Evolutionary conservation across 2,888 invertebrate genomes (phyloP).

Genomic region (Dasysyrphus albostriatus): DNA sequence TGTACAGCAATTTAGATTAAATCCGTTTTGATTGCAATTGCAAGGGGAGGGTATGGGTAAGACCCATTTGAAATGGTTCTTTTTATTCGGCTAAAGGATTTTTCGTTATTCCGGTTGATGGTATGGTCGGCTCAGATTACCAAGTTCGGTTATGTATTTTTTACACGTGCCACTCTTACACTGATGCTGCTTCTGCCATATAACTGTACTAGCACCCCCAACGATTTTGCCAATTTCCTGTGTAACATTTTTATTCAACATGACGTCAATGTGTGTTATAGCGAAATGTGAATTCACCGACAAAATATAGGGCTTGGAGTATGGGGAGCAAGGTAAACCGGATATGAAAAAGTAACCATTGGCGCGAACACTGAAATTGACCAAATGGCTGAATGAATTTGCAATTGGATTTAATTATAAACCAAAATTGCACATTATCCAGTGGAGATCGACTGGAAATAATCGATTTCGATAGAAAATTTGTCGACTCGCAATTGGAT

Average conservation of each 20-base stretch:
- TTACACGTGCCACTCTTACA: conserved; percentile 25
- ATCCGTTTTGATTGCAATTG: conserved; percentile 59
- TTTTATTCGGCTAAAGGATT: conserved; percentile 13
- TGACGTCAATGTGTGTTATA: conserved; percentile 37
- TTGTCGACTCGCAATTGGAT: conserved; percentile 37
- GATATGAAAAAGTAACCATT: conserved; percentile 40
- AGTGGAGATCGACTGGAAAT: conserved; percentile 66
- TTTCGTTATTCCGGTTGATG: conserved; percentile 27
- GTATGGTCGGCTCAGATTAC: conserved; percentile 21
- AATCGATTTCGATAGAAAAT: conserved; percentile 65
- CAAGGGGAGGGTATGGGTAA: neutral
- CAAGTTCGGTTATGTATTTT: conserved; percentile 18
- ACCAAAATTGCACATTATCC: conserved; percentile 74
- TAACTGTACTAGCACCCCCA: neutral
- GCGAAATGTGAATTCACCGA: neutral
- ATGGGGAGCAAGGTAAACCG: conserved; percentile 21
- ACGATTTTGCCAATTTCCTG: conserved; percentile 45
- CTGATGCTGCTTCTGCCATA: neutral
- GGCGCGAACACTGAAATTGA: conserved; percentile 64
- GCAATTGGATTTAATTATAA: conserved; percentile 73
- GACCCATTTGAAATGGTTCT: conserved; percentile 1
- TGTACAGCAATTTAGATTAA: conserved; percentile 68
- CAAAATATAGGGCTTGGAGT: neutral
- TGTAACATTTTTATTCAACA: conserved; percentile 38
- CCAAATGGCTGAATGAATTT: conserved; percentile 70